Percentiles rank a stretch among this genome's conserved stretches.
These are phyloP conservation scores for Xerus rutilus DNA, from an alignment of 2,797 vertebrate genomes.

Conservation along the genomic window DNA sequence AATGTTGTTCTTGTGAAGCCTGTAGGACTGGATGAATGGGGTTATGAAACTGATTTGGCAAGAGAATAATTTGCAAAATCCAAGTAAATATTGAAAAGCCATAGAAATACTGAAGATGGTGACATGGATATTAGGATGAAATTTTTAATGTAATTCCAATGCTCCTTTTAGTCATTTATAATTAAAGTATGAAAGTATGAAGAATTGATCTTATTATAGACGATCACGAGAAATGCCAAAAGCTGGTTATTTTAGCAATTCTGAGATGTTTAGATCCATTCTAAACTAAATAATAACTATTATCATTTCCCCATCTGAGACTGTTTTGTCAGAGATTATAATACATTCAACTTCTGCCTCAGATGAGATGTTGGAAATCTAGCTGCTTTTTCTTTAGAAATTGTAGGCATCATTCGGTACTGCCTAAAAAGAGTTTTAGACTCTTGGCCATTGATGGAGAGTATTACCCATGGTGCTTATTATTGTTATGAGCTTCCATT, in stretches of 20 bases:
- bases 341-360: slow-evolving; percentile 25
- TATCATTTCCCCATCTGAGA: slow-evolving; percentile 38
- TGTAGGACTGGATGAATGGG: slow-evolving; percentile 76
- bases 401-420: slow-evolving; percentile 63
- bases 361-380: slow-evolving; percentile 12
- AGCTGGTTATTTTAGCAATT: slow-evolving; percentile 69
- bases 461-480: slow-evolving; percentile 66
- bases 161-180: slow-evolving; percentile 55
- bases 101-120: slow-evolving; percentile 59
- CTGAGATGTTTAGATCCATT: slow-evolving; percentile 49
- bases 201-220: slow-evolving; percentile 50
- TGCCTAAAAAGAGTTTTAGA: slow-evolving; percentile 40
- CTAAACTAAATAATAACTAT: slow-evolving; percentile 31
- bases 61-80: slow-evolving; percentile 51
- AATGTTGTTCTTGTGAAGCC: slow-evolving; percentile 68
- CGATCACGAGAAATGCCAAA: slow-evolving; percentile 68
- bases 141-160: slow-evolving; percentile 44
- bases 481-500: slow-evolving; percentile 56
- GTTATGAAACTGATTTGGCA: slow-evolving; percentile 69
- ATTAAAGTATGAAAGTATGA: slow-evolving; percentile 40
- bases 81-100: slow-evolving; percentile 54
- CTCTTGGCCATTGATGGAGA: slow-evolving; percentile 55
- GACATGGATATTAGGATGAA: slow-evolving; percentile 9
- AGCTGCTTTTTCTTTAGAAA: slow-evolving; percentile 56
- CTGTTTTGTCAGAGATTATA: background rate